A percentile compares a stretch with the other conserved stretches of the same genome.
Conservation (phyloP, 2,888 invertebrate species). For the Patella depressa region DNA sequence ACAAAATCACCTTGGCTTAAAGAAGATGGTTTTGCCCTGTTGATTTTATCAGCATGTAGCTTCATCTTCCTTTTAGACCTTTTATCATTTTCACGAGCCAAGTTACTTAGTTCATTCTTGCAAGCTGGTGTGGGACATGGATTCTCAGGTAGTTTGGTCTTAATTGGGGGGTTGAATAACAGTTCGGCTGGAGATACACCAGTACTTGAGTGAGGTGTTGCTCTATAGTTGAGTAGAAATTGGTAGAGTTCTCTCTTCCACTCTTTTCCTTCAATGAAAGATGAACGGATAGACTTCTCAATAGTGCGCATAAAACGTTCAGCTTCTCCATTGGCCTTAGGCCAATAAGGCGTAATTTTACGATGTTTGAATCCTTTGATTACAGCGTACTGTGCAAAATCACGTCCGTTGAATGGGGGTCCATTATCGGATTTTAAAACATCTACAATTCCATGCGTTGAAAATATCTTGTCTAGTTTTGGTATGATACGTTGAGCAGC, state of each 20-base stretch:
- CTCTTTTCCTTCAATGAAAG: neutral
- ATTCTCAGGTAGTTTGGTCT: neutral
- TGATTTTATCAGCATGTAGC: neutral
- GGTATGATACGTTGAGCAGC: slow-evolving; percentile 32
- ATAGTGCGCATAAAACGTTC: neutral
- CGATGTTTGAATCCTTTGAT: neutral
- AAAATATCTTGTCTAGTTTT: slow-evolving; percentile 32
- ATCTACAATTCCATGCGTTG: slow-evolving; percentile 31
- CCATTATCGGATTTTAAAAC: slow-evolving; percentile 35
- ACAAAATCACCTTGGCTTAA: neutral
- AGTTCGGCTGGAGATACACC: slow-evolving; percentile 1
- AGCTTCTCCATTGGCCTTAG: neutral
- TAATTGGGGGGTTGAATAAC: neutral
- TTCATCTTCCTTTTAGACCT: neutral
- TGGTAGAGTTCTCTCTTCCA: slow-evolving; percentile 6
- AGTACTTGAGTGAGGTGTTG: neutral
- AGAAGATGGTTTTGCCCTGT: neutral
- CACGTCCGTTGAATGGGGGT: slow-evolving; percentile 30
- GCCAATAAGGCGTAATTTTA: neutral
- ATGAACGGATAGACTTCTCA: neutral
- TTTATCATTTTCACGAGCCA: neutral
- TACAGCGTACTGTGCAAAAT: slow-evolving; percentile 19
- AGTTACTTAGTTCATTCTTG: neutral
- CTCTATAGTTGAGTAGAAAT: no score
- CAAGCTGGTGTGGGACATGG: neutral